These are phyloP conservation scores for Brachionus angularis DNA, from an alignment of 1,140 invertebrate species.

Conservation along the genomic window DNA sequence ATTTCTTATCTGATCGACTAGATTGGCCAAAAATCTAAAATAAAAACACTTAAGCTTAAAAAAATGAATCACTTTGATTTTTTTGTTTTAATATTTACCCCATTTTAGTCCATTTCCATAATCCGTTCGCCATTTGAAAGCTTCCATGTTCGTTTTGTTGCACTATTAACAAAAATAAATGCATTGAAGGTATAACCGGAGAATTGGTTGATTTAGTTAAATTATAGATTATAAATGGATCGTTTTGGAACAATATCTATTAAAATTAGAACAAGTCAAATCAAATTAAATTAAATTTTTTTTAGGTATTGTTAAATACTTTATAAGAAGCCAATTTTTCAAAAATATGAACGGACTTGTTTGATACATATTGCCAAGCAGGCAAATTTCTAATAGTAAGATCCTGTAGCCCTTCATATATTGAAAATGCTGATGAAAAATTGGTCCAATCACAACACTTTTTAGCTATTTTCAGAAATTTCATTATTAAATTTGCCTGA, in stretches of 20 bases:
- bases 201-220: constrained; percentile 15
- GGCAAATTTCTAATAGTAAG: constrained; percentile 34
- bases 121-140: constrained; percentile 25
- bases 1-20: constrained; percentile 40
- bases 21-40: constrained; percentile 12
- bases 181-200: constrained; percentile 33
- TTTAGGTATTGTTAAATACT: background rate
- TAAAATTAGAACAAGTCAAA: background rate
- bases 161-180: constrained; percentile 41
- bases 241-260: constrained; percentile 37
- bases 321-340: constrained; percentile 27
- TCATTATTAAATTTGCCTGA: constrained; percentile 20
- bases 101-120: constrained; percentile 41
- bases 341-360: background rate
- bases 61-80: background rate
- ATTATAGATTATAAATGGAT: constrained; percentile 37
- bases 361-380: constrained; percentile 20
- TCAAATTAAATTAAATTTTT: background rate
- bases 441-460: constrained; percentile 14
- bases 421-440: constrained; percentile 35
- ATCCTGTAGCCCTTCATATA: constrained; percentile 22
- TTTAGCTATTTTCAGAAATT: constrained; percentile 36
- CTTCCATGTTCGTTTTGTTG: constrained; percentile 36
- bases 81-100: constrained; percentile 5
- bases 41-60: background rate